A percentile compares a stretch with the other conserved stretches of the same genome.
These are phyloP conservation scores for Tetheella fluctuosa DNA, from an alignment of 2,888 invertebrate genomes.

Conservation along the genomic window DNA sequence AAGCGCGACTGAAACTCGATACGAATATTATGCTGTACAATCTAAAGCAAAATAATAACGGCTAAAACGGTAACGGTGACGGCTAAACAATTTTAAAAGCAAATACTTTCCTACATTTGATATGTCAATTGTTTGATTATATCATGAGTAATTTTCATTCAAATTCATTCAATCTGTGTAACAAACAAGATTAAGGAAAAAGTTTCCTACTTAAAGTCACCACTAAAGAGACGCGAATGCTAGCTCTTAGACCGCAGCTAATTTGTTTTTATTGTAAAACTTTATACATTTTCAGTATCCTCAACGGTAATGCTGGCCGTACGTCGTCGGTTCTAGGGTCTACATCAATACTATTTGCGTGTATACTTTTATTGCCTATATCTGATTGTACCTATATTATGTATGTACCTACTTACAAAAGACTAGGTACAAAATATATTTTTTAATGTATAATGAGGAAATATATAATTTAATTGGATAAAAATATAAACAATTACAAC, in stretches of 20 bases:
- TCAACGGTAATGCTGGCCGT: slow-evolving; percentile 50
- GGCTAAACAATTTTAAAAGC: background rate
- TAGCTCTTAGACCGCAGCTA: slow-evolving; percentile 66
- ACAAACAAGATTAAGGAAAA: slow-evolving; percentile 67
- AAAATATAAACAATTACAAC: no score
- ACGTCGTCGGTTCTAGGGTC: slow-evolving; percentile 33
- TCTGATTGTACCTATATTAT: slow-evolving; percentile 13
- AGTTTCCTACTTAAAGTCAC: slow-evolving; percentile 62
- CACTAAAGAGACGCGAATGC: slow-evolving; percentile 56
- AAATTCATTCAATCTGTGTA: slow-evolving; percentile 45
- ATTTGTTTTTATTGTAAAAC: slow-evolving; percentile 79
- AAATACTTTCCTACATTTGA: background rate
- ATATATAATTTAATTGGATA: no score
- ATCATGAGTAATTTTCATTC: slow-evolving; percentile 39
- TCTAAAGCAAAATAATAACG: background rate
- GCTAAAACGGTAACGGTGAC: no score
- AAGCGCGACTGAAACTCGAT: slow-evolving; percentile 6
- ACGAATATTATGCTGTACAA: background rate
- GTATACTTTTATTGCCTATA: slow-evolving; percentile 17
- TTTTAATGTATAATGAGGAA: no score
- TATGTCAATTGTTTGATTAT: slow-evolving; percentile 32
- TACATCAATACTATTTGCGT: slow-evolving; percentile 32
- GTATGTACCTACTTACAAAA: background rate
- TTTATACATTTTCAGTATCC: slow-evolving; percentile 68
- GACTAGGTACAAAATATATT: background rate